Evolutionary conservation across 1,140 invertebrate genomes (phyloP), one percentile per base, ranked within the genome.

Genomic region (Drosophila virilis): DNA sequence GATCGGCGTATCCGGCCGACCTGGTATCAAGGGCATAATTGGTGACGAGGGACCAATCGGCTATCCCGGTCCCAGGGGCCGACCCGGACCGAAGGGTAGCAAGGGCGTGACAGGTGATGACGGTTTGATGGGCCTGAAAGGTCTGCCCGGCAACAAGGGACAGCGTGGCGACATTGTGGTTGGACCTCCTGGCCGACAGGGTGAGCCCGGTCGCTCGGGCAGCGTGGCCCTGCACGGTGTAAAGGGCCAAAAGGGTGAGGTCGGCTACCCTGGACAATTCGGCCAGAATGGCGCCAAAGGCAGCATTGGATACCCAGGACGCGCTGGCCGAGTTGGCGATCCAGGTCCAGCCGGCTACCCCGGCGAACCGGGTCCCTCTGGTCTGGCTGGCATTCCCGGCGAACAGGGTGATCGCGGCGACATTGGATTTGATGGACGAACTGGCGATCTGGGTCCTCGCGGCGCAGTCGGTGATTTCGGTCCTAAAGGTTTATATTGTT

Each of bases 231-330:
- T 77, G 15, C 68, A 84, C n/a, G 96, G 96, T 7, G 10, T 71
- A 1, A 94, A 94, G 90, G 96, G 96, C 43, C 92, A 93, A 73
- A 80, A 77, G 46, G 96, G 95, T 52, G 91, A 93, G 1, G 75
- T 79, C 77, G 91, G 91, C 0, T 17, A n/a, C 6, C 58, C 28
- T 1, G 82, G 80, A 17, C 61, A 65, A 15, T 33, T 58, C 37
- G 91, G 91, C 4, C 74, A 64, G 32, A 78, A 77, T 13, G 91
- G 91, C 12, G 77, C 65, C 6, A 91, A 91, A 68, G 92, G 92
- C n/a, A 91, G 65, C 70, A 91, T 88, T 50, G 92, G 92, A 6
- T 79, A n/a, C 42, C 92, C 93, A 5, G 95, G 95, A n/a, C 70
- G 86, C 13, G 93, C 93, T 69, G 95, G 95, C 35, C 92, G 93